These are phyloP conservation scores for Antedon mediterranea DNA, from an alignment of 53 echinoderm and acorn worm species.

Conservation along the genomic window DNA sequence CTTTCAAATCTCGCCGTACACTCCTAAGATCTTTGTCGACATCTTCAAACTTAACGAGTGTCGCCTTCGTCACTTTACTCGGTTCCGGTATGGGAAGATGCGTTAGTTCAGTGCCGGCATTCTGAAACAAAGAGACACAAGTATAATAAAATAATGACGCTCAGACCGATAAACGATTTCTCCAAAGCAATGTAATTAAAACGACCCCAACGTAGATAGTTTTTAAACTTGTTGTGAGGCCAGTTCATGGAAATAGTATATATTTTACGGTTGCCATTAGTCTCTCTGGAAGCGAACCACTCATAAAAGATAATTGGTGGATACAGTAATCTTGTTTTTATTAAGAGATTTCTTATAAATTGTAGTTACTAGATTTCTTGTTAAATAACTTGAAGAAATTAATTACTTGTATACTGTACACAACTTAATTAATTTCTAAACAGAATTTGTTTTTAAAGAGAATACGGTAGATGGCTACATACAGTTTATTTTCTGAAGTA, in stretches of 20 bases:
- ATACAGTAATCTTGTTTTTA: not conserved
- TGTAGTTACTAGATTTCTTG: too few relatives aligned
- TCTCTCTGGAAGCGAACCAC: not conserved
- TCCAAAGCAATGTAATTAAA: not conserved
- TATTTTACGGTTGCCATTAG: too few relatives aligned
- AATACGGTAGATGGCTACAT: too few relatives aligned
- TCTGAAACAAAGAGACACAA: conserved; percentile 11
- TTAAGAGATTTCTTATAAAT: not conserved
- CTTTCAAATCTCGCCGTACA: conserved; percentile 62
- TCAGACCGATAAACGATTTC: not conserved
- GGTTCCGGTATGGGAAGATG: conserved; percentile 69
- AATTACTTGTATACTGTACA: not conserved
- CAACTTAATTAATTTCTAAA: too few relatives aligned
- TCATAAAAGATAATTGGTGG: not conserved
- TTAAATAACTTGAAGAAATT: too few relatives aligned
- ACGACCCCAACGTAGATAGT: not conserved
- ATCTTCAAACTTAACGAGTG: conserved; percentile 90
- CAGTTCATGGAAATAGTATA: not conserved
- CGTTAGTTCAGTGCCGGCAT: conserved; percentile 47
- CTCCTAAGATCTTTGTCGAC: conserved; percentile 66
- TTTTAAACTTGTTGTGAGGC: not conserved
- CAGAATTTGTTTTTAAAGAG: too few relatives aligned
- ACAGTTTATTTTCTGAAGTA: too few relatives aligned
- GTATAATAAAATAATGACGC: not conserved
- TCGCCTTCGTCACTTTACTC: conserved; percentile 52